Base-by-base conservation (phyloP, 2,888 invertebrate species). In the Epistrophe eligans region DNA sequence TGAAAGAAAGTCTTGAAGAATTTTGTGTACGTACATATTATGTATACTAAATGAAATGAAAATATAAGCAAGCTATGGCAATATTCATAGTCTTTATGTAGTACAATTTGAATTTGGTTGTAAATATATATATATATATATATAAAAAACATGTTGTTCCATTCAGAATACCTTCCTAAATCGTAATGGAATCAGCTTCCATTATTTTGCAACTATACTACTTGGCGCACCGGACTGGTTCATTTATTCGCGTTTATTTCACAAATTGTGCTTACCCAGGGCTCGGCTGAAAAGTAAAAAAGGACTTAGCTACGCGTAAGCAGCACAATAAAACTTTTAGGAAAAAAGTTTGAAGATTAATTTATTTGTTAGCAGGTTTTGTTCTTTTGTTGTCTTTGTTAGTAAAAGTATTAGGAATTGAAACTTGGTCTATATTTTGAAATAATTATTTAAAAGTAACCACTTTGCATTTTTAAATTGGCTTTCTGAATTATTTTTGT, bases 191-290 rank as follows among this genome's bases (percentile, higher is more conserved):
- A 66, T 73, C 66, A 48, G 83, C 50, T 60, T 73, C 67, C 45
- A 77, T 83, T 83, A 77, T 83, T 24, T 60, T 60, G 45, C 67
- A 73, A 62, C 45, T 73, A n/a, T n/a, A 72, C 72, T 48, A n/a
- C 64, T 64, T 48, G 32, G 45, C 11, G 13, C n/a, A 1, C 43
- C 19, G 13, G 0, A 17, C 32, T 45, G 50, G 58, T 66, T 77
- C 52, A 43, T 82, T 77, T 52, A 77, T 76, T 70, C 62, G 45
- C 45, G 67, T 52, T 74, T 70, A 81, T 62, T 52, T 50, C 58
- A 72, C 52, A 72, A 77, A 72, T 66, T 66, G 45, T 43, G 77
- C 40, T 72, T 50, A 38, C 64, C 64, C 32, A 58, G 35, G 32
- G 13, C 50, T 38, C 13, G 28, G 48, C 10, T 40, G 24, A 45